These are phyloP conservation scores for Agriopis marginaria DNA, from an alignment of 2,888 invertebrate genomes.

Conservation along the genomic window DNA sequence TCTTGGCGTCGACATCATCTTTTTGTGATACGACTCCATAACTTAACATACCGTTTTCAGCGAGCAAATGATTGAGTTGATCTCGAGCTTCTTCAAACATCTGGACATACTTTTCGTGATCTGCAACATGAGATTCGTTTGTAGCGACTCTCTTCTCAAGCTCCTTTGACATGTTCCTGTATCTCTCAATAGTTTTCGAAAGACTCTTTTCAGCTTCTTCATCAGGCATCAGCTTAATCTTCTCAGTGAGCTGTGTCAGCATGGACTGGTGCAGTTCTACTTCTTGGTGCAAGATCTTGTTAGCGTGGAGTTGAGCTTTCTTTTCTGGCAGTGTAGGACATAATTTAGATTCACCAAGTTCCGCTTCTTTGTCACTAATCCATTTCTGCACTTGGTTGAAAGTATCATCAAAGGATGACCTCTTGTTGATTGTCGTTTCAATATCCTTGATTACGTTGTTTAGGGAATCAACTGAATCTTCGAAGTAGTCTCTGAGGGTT, in stretches of 20 bases:
- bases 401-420: constrained; percentile 97
- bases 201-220: constrained; percentile 92
- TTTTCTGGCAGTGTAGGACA: constrained; percentile 95
- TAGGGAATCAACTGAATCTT: constrained; percentile 93
- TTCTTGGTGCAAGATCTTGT: constrained; percentile 93
- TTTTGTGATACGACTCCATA: constrained; percentile 93
- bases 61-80: constrained; percentile 92
- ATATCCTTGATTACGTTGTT: constrained; percentile 94
- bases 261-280: constrained; percentile 94
- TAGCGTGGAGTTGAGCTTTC: constrained; percentile 93
- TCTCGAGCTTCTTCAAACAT: constrained; percentile 94
- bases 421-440: constrained; percentile 95
- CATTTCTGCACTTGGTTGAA: constrained; percentile 95
- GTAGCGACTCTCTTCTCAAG: constrained; percentile 88
- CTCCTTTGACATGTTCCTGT: constrained; percentile 89
- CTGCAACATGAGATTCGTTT: constrained; percentile 90
- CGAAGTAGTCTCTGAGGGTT: constrained; percentile 92
- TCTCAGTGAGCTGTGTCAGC: constrained; percentile 93
- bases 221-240: constrained; percentile 92
- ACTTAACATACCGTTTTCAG: constrained; percentile 91
- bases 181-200: constrained; percentile 90
- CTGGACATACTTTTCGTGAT: constrained; percentile 94
- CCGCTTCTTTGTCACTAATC: constrained; percentile 92
- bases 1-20: constrained; percentile 91
- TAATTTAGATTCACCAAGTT: constrained; percentile 90